Base-by-base conservation (phyloP, 2,113 vertebrate genomes). In the Hymenochirus boettgeri region DNA sequence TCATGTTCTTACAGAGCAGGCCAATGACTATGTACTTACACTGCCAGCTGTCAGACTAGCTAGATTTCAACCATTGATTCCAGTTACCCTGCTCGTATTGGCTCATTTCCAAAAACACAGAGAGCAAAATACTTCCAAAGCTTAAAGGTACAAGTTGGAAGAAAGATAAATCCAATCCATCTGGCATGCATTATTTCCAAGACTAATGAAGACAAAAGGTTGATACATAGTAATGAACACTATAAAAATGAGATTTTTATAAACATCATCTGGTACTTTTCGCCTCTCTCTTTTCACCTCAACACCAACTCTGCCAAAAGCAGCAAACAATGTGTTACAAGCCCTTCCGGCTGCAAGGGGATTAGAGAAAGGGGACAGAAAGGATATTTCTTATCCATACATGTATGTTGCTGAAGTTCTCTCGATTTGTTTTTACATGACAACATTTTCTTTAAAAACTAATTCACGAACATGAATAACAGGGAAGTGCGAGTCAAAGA, bases 161-260 rank as follows among this genome's bases (percentile, higher is more conserved):
- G 31, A 53, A 18, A 37, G 65, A 59, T 51, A 69, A 59, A 69
- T 60, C 65, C 47, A 18, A 3, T 45, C 33, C 65, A 69, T 69
- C 65, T 69, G 57, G 65, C 56, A 18, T 18, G 35, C 52, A 53
- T 69, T 69, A 69, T 69, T 69, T 24, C 65, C 60, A 29, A 53
- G 57, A 47, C 57, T 51, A 69, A 53, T 69, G 45, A 69, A 69
- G 65, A 69, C 56, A 69, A 69, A 69, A 69, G 23, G 48, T 18
- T 59, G 57, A 69, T 60, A 60, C 65, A 60, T 52, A 42, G 39
- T n/a, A 69, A 69, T 59, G 56, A 69, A 69, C 24, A 59, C 65
- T 52, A 69, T 53, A 69, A 53, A 57, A 60, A 18, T 11, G 27
- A 45, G 55, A 50, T 42, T 67, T 46, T 52, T 60, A 69, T 60